Conservation (phyloP, 2,888 invertebrate species). For the Protonemura montana region DNA sequence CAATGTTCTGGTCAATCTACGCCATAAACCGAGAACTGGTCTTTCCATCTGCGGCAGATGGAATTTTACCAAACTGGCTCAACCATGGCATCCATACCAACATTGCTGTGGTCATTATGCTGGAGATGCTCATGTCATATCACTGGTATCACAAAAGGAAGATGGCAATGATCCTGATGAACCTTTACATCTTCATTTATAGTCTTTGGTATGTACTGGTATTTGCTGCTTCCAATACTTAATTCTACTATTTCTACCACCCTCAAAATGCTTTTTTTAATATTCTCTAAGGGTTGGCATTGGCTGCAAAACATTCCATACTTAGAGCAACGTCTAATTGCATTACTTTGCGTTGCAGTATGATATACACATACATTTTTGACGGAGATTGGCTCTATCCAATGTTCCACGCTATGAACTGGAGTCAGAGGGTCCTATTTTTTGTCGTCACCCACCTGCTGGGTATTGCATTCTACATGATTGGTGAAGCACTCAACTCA, state of each 20-base stretch:
- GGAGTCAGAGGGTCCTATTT: constrained; percentile 58
- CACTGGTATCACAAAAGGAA: constrained; percentile 51
- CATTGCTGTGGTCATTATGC: constrained; percentile 61
- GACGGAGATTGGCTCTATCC: constrained; percentile 56
- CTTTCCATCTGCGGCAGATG: constrained; percentile 63
- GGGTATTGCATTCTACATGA: constrained; percentile 36
- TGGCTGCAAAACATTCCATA: background rate
- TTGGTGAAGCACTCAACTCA: constrained; percentile 17
- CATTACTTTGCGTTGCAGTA: background rate
- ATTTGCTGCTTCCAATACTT: too few species aligned
- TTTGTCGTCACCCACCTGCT: constrained; percentile 25
- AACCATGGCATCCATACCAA: constrained; percentile 68
- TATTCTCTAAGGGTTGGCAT: background rate
- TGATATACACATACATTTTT: constrained; percentile 28
- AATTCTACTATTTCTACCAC: too few species aligned
- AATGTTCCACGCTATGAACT: constrained; percentile 63
- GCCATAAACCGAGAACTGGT: constrained; percentile 65
- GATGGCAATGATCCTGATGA: constrained; percentile 45
- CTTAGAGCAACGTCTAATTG: background rate
- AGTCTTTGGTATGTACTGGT: constrained; percentile 20
- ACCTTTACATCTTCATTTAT: constrained; percentile 25
- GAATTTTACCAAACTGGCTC: constrained; percentile 64
- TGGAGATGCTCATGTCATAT: constrained; percentile 59
- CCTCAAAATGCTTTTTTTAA: too few species aligned
- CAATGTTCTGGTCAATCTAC: constrained; percentile 66